Evolutionary conservation across 2,797 vertebrate genomes (phyloP).

Genomic region (Sebastes dallii): DNA sequence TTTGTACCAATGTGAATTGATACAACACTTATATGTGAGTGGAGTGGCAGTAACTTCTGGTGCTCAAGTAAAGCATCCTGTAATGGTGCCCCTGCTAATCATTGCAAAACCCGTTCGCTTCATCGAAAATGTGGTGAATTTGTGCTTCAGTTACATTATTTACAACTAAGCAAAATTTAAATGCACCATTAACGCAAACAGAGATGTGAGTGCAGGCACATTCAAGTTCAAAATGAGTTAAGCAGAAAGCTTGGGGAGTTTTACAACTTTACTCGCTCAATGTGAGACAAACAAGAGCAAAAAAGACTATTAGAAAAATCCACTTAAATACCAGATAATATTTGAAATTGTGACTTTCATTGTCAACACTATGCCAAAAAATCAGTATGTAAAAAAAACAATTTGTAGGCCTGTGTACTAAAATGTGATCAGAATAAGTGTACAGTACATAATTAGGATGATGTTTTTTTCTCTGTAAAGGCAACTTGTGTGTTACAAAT

Average conservation of each 20-base stretch:
- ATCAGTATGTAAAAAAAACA: no score
- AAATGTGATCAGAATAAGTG: not conserved
- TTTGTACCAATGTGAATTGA: not conserved
- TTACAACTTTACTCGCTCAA: not conserved
- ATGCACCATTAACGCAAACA: not conserved
- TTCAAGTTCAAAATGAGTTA: not conserved
- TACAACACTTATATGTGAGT: not conserved
- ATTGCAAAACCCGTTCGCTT: not conserved
- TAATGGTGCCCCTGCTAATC: not conserved
- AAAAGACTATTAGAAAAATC: not conserved
- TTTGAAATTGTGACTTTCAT: not conserved
- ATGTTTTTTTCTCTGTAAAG: not conserved
- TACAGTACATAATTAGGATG: not conserved
- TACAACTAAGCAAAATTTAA: not conserved
- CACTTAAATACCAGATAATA: not conserved
- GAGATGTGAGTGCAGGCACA: not conserved
- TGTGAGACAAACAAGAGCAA: not conserved
- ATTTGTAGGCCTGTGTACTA: no score
- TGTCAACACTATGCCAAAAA: not conserved
- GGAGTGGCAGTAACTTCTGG: not conserved
- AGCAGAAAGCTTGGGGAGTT: not conserved
- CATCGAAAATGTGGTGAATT: not conserved
- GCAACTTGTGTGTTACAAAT: not conserved
- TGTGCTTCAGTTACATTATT: not conserved
- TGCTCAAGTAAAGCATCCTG: not conserved